Evolutionary conservation across 2,797 vertebrate species (phyloP).

Genomic region (Microhierax caerulescens): DNA sequence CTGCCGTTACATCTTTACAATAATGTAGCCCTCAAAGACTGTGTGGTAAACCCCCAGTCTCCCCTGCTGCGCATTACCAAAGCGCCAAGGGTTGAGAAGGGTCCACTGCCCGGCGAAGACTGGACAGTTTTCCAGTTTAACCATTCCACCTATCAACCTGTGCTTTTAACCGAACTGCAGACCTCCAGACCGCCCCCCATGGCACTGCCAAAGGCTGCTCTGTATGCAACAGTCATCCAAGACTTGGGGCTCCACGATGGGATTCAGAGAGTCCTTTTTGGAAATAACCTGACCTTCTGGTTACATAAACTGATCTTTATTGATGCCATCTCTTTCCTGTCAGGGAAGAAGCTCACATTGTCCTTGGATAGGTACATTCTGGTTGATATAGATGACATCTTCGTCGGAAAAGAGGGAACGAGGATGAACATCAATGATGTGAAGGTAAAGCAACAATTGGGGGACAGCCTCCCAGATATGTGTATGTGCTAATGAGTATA

Average conservation of each 20-base stretch:
- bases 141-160: conserved; percentile 93
- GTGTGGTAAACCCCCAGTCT: conserved; percentile 88
- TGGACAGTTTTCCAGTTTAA: conserved; percentile 95
- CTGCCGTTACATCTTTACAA: conserved; percentile 88
- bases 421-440: conserved; percentile 95
- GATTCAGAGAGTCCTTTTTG: conserved; percentile 92
- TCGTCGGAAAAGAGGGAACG: conserved; percentile 96
- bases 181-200: conserved; percentile 49
- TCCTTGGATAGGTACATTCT: conserved; percentile 92
- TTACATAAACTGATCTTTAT: conserved; percentile 93
- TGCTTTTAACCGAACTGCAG: conserved; percentile 84
- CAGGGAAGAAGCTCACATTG: conserved; percentile 86
- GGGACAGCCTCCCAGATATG: background rate
- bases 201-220: conserved; percentile 53
- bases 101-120: conserved; percentile 90
- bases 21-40: conserved; percentile 90
- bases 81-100: conserved; percentile 82
- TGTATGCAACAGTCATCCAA: conserved; percentile 88
- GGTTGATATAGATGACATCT: conserved; percentile 98
- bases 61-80: conserved; percentile 90
- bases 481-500: rapidly evolving
- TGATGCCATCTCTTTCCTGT: conserved; percentile 92
- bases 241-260: conserved; percentile 93
- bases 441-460: conserved; percentile 83
- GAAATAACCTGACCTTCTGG: conserved; percentile 95